Conservation (phyloP, 2,797 vertebrate species). For the Hylomyscus alleni region DNA sequence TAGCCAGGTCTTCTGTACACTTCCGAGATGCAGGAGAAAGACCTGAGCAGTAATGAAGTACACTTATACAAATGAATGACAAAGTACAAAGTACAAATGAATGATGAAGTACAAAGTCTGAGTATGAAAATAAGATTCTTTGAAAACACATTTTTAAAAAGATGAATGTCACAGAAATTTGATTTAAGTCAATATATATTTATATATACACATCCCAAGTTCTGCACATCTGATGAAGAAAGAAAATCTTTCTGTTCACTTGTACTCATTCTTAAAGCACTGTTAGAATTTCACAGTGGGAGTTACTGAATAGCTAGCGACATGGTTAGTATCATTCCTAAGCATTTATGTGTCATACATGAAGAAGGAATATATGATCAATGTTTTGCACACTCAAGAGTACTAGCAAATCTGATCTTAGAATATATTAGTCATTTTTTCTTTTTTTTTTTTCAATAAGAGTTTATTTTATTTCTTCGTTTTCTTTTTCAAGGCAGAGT, state of each 20-base stretch:
- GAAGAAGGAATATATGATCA: conserved; percentile 87
- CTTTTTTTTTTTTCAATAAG: too few species aligned
- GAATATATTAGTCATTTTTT: conserved; percentile 92
- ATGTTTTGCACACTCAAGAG: conserved; percentile 87
- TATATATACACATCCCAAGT: conserved; percentile 93
- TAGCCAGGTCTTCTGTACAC: conserved; percentile 86
- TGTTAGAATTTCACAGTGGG: not conserved
- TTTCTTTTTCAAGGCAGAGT: too few species aligned
- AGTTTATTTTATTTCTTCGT: too few species aligned
- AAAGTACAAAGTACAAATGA: conserved; percentile 97
- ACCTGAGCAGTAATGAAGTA: conserved; percentile 87
- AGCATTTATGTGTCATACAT: conserved; percentile 89
- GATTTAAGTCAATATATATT: conserved; percentile 93
- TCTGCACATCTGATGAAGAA: conserved; percentile 92
- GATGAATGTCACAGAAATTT: conserved; percentile 90
- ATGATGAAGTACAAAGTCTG: conserved; percentile 97
- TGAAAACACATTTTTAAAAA: conserved; percentile 97
- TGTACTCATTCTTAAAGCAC: conserved; percentile 51
- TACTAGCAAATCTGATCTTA: conserved; percentile 84
- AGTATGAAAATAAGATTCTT: conserved; percentile 99
- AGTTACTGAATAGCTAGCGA: not conserved
- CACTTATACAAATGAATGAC: conserved; percentile 93
- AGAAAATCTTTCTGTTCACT: conserved; percentile 86
- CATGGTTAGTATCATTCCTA: conserved; percentile 66
- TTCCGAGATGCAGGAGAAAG: conserved; percentile 79